Evolutionary conservation across 1,140 invertebrate species (phyloP), one percentile per base, ranked within the genome.

Genomic region (Euwallacea similis): DNA sequence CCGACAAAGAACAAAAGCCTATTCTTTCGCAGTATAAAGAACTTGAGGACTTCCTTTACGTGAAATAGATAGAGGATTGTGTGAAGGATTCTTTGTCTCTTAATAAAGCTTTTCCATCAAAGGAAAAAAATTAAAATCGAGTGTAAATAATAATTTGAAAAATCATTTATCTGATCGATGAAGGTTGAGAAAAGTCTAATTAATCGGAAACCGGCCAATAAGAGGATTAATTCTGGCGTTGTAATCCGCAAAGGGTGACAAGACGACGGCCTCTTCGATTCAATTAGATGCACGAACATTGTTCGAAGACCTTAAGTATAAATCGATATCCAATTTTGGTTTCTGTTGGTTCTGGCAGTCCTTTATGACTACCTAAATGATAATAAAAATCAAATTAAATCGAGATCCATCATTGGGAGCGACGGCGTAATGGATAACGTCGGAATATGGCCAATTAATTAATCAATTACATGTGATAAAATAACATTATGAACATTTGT

Each of bases 201-300:
- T 46, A 66, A 50, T 66, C 56, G 53, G 64, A 66, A 41, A 15
- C 54, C 10, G 15, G 16, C 53, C 53, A 42, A 66, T 66, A 42
- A 6, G 42, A 16, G 15, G 42, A 60, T 60, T 60, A 60, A 60
- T 60, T 60, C 21, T 2, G 3, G 42, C 7, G 60, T 43, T 61
- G 41, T 41, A 61, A 42, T 41, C 21, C 15, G 42, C 33, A 50
- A 42, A 43, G 60, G 13, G 13, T 10, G 60, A 46, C 42, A 43
- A 62, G 15, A 42, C 16, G 41, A n/a, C 42, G 10, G 43, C 21
- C 60, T 42, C 42, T 62, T 47, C 60, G 42, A 62, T 62, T 62
- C 60, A 62, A 62, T 62, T 62, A 62, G 60, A 62, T 62, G 42
- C 60, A 62, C 9, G 60, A 46, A 46, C 60, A 62, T 62, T 62